Evolutionary conservation across 2,797 vertebrate species (phyloP).

Genomic region (Chiloscyllium punctatum): DNA sequence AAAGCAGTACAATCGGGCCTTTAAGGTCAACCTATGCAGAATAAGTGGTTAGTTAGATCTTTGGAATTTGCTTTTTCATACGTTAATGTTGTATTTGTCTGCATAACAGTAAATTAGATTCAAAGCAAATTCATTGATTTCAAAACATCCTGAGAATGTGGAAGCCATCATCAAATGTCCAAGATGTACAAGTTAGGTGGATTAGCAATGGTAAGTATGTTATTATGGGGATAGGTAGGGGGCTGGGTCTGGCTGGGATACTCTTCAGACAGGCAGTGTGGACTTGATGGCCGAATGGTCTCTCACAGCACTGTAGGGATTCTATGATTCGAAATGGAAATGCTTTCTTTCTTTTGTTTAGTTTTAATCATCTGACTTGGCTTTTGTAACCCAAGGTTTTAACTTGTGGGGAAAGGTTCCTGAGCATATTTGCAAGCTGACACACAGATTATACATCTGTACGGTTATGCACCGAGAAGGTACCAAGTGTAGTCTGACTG

Average conservation of each 20-base stretch:
- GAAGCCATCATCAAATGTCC: neutral
- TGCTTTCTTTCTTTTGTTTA: neutral
- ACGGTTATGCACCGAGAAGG: neutral
- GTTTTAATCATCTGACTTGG: neutral
- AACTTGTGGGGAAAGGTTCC: neutral
- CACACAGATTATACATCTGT: neutral
- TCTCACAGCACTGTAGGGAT: too few relatives aligned
- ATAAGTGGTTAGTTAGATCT: neutral
- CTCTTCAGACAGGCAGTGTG: too few relatives aligned
- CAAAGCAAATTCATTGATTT: neutral
- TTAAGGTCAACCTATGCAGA: neutral
- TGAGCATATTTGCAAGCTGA: neutral
- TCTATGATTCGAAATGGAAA: neutral
- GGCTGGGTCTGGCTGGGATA: too few relatives aligned
- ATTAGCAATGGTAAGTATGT: too few relatives aligned
- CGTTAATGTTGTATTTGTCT: neutral
- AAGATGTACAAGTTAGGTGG: too few relatives aligned
- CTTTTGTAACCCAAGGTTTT: neutral
- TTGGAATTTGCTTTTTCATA: too few relatives aligned
- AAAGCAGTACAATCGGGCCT: neutral
- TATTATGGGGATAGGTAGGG: too few relatives aligned
- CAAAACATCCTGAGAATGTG: neutral
- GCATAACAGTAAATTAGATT: neutral
- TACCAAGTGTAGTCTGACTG: neutral
- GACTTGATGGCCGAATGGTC: too few relatives aligned